Evolutionary conservation across 2,888 invertebrate species (phyloP).

Genomic region (Thumatha senex): DNA sequence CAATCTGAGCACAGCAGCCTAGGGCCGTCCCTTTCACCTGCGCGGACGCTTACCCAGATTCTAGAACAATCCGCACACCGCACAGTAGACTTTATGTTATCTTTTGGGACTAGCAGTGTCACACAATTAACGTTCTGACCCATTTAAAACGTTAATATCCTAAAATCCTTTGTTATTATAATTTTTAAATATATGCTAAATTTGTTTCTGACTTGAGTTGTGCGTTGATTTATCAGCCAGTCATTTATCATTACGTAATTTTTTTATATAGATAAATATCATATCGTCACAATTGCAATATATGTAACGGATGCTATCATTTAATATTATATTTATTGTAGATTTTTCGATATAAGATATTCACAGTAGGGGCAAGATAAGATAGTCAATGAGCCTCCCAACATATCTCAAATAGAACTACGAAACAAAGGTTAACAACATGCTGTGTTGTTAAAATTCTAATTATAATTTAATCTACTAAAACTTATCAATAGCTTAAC

Average conservation of each 20-base stretch:
- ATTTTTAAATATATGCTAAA: too few relatives aligned
- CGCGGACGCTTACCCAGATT: conserved; percentile 40
- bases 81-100: background rate
- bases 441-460: background rate
- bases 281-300: too few relatives aligned
- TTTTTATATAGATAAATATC: too few relatives aligned
- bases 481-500: background rate
- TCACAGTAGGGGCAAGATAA: too few relatives aligned
- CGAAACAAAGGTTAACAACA: background rate
- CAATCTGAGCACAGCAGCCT: conserved; percentile 24
- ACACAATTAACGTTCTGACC: background rate
- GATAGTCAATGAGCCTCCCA: background rate
- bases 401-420: background rate
- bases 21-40: conserved; percentile 69
- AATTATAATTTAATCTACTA: too few relatives aligned
- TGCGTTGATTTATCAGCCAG: too few relatives aligned
- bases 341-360: too few relatives aligned
- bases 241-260: too few relatives aligned
- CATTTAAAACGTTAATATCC: background rate
- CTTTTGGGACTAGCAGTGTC: background rate
- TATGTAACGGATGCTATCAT: too few relatives aligned
- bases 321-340: too few relatives aligned
- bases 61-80: conserved; percentile 28
- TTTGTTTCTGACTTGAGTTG: too few relatives aligned
- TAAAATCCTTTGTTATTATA: too few relatives aligned